Base-by-base conservation (phyloP, 2,888 invertebrate genomes). In the Boloria selene region DNA sequence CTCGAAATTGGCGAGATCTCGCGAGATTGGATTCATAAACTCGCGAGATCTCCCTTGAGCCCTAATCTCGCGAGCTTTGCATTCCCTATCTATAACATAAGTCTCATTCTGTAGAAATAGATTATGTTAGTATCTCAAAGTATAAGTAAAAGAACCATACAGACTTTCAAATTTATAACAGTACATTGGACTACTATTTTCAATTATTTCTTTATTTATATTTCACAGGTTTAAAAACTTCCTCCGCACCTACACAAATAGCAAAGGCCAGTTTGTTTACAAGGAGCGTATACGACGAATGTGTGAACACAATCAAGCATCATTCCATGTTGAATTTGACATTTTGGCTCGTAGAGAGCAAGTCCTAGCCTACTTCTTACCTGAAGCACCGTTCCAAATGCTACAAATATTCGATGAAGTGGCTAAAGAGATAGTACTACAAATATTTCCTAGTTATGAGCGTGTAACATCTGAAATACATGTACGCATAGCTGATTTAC, bases 311-410 rank as follows among this genome's bases (percentile, higher is more conserved):
- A 97, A 97, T 85, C 95, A 96, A 85, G 95, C 97, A 0, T 98
- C 98, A 60, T 96, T 99, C 82, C 95, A 96, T 53, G 97, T 99
- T 0, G 98, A 99, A 77, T 99, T 98, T 87, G 96, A 97, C 56
- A 95, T 96, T 74, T 91, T 99, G 71, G 98, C 98, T 0, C 94
- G 96, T 59, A 95, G 96, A 75, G 98, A 98, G 81, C 98, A 98
- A 83, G 97, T 98, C 0, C 90, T 99, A 55, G 99, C 99, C 0
- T 99, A 98, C 86, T 99, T 99, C 85, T 83, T 99, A 59, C 99
- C 99, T 0, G 99, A 99, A 86, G 99, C 99, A 0, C 99, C 99
- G 0, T 95, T 96, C 72, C 98, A 99, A 90, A 98, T 99, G 96
- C 88, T 99, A n/a, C 96, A 96, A 82, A 98, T 98, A 72, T 98